Base-by-base conservation (phyloP, 2,888 invertebrate species). In the Willowsia nigromaculata region DNA sequence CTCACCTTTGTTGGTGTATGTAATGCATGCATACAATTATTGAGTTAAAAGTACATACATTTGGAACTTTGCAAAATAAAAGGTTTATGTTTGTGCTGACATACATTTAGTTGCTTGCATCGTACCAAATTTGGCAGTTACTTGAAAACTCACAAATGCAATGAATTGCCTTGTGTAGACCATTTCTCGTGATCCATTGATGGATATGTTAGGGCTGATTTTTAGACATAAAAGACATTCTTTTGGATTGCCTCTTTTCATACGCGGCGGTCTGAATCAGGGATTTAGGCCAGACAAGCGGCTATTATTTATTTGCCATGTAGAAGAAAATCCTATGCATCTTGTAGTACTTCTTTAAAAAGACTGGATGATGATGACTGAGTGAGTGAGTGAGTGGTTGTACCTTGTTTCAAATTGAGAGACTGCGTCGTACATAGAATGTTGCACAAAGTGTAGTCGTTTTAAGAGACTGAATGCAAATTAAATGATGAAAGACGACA, bases 401-500 rank as follows among this genome's bases (percentile, higher is more conserved):
- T 33, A 65, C 15, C 30, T 1, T 65, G 62, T 65, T 33, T 65
- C n/a, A 65, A 13, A 33, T 30, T 33, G 33, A 33, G 30, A 3
- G 33, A 65, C 33, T 15, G 62, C n/a, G n/a, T n/a, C n/a, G n/a
- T 30, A 65, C 13, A 33, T 15, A 33, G 9, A 37, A 40, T 59
- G 0, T 40, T 11, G 22, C 22, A 22, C 22, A 40, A 40, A 40
- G 11, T 22, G 11, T 68, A 40, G 68, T 22, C 40, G 18, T 18
- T 40, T 37, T 25, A 6, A 22, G 68, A 18, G 37, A 68, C 22
- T 18, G 18, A 40, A 37, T 40, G 37, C 11, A 40, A 40, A 40
- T 68, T 37, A 40, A 37, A 68, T 68, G 40, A 68, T 68, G 68
- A 65, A 65, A 65, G 65, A 65, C 15, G 33, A 65, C 65, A 22